Percentiles rank a stretch among this genome's conserved stretches.
Conservation (phyloP, 1,140 invertebrate genomes). For the Trigoniulus corallinus region DNA sequence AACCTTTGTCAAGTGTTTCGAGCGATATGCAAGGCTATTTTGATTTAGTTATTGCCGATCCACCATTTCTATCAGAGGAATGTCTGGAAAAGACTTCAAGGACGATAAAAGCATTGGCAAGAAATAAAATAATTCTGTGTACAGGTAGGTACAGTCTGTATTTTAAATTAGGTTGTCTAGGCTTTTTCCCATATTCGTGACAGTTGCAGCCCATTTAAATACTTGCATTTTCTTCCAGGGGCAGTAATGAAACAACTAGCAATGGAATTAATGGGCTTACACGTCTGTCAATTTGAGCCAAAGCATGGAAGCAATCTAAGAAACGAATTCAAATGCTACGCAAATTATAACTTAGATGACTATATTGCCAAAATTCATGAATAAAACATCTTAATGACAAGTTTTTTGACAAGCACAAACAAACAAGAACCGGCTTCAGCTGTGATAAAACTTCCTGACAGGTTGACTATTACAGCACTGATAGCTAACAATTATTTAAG, state of each 20-base stretch:
- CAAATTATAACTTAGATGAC: constrained; percentile 53
- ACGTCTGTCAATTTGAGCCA: constrained; percentile 52
- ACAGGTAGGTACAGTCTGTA: constrained; percentile 44
- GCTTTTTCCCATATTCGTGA: constrained; percentile 6
- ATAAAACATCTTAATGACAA: too few species aligned
- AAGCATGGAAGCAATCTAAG: constrained; percentile 72
- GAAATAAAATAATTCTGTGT: constrained; percentile 70
- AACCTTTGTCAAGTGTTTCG: constrained; percentile 46
- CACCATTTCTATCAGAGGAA: constrained; percentile 84
- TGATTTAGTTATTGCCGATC: constrained; percentile 79
- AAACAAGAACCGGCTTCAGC: too few species aligned
- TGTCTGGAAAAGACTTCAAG: constrained; percentile 68
- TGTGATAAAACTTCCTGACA: too few species aligned
- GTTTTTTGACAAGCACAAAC: too few species aligned
- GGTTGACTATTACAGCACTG: too few species aligned
- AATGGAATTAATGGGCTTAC: constrained; percentile 41
- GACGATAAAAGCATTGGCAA: constrained; percentile 58
- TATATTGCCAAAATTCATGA: neutral
- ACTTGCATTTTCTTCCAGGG: constrained; percentile 31
- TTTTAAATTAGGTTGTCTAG: constrained; percentile 1
- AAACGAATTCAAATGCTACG: constrained; percentile 80
- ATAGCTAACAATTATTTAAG: too few species aligned
- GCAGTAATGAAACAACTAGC: constrained; percentile 56
- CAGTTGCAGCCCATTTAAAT: neutral
- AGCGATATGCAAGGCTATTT: constrained; percentile 40